Evolutionary conservation across 1,140 invertebrate genomes (phyloP).

Genomic region (Bradysia coprophila): DNA sequence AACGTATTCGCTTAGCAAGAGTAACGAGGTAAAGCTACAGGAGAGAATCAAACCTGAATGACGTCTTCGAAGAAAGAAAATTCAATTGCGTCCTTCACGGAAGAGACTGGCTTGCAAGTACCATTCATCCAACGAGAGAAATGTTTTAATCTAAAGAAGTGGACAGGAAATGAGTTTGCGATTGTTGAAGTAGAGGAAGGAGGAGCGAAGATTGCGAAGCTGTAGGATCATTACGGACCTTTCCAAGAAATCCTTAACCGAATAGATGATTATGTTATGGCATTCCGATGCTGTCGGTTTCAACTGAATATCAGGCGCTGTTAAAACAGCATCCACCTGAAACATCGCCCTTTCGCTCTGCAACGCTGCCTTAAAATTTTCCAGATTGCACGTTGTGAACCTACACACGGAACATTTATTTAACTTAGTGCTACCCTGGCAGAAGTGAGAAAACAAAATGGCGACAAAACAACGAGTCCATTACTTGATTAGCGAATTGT

Average conservation of each 20-base stretch:
- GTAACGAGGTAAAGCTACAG: too few relatives aligned
- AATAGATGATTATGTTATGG: constrained; percentile 47
- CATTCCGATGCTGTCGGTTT: constrained; percentile 54
- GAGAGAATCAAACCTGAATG: constrained; percentile 34
- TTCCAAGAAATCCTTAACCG: constrained; percentile 42
- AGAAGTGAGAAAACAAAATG: too few relatives aligned
- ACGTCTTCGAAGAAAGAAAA: constrained; percentile 64
- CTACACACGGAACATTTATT: too few relatives aligned
- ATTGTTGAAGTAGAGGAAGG: constrained; percentile 1
- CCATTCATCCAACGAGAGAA: constrained; percentile 71
- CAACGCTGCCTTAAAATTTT: constrained; percentile 43
- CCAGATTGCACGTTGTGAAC: constrained; percentile 47
- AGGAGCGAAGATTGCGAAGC: neutral
- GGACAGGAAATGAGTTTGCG: constrained; percentile 1
- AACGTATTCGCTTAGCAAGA: too few relatives aligned
- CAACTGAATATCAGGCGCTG: constrained; percentile 51
- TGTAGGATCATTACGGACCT: constrained; percentile 17
- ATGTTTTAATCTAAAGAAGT: constrained; percentile 35
- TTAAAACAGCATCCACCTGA: constrained; percentile 52
- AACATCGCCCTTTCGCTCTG: constrained; percentile 42
- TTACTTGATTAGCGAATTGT: constrained; percentile 31
- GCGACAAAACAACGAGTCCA: too few relatives aligned
- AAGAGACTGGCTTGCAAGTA: constrained; percentile 49
- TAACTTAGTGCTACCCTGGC: neutral
- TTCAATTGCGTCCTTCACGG: constrained; percentile 15